Conservation (phyloP, 2,113 vertebrate genomes). For the Ovis aries region ARS-UI_Ramb_v3.0 NC_056077.1:2856501-2857000, state of each 20-base stretch:
- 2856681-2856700: background rate
- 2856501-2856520: background rate
- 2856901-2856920: fast-evolving
- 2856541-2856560: background rate
- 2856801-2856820: background rate
- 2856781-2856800: too few species aligned
- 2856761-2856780: background rate
- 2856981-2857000: background rate
- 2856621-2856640: background rate
- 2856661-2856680: background rate
- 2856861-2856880: fast-evolving
- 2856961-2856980: background rate
- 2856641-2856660: background rate
- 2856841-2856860: background rate
- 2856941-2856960: background rate
- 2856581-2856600: background rate
- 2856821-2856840: background rate
- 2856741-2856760: background rate
- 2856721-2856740: background rate
- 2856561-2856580: background rate
- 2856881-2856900: background rate
- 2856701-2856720: background rate
- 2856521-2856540: background rate
- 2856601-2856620: background rate
- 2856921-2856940: background rate